A percentile compares a stretch with the other conserved stretches of the same genome.
These are phyloP conservation scores for Drepana arcuata DNA, from an alignment of 1,140 invertebrate species.

Conservation along the genomic window DNA sequence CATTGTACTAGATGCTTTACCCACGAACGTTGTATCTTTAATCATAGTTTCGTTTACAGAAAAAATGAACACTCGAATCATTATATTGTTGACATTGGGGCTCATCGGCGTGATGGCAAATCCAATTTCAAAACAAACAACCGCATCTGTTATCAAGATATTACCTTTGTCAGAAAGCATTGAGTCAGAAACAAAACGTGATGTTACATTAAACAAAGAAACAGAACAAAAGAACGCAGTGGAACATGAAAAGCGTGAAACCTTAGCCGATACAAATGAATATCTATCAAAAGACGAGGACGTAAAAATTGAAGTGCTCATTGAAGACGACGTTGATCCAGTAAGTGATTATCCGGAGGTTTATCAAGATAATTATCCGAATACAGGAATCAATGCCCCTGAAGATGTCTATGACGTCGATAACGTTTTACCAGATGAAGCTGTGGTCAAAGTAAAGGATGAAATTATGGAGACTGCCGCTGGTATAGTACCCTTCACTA, in stretches of 20 bases:
- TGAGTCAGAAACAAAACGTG: constrained; percentile 17
- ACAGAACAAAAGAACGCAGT: constrained; percentile 18
- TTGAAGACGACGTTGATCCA: too few relatives aligned
- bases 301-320: constrained; percentile 8
- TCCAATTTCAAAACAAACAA: constrained; percentile 21
- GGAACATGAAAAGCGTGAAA: constrained; percentile 10
- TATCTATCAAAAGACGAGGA: constrained; percentile 2
- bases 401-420: neutral
- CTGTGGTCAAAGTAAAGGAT: constrained; percentile 27
- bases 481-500: constrained; percentile 40
- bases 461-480: constrained; percentile 59
- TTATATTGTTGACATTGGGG: constrained; percentile 29
- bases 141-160: constrained; percentile 10
- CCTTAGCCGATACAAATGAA: constrained; percentile 11
- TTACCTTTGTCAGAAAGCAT: constrained; percentile 10
- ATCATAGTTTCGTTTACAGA: constrained; percentile 31
- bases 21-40: too few relatives aligned
- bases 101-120: constrained; percentile 20
- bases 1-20: constrained; percentile 5
- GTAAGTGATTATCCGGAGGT: too few relatives aligned
- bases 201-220: constrained; percentile 12
- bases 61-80: constrained; percentile 37
- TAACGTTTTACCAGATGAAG: neutral
- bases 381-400: too few relatives aligned
- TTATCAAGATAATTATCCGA: too few relatives aligned